A percentile compares a stretch with the other conserved stretches of the same genome.
phyloP scores from a whole-genome alignment of 2,113 vertebrate species.

The Nothobranchius furzeri region DNA sequence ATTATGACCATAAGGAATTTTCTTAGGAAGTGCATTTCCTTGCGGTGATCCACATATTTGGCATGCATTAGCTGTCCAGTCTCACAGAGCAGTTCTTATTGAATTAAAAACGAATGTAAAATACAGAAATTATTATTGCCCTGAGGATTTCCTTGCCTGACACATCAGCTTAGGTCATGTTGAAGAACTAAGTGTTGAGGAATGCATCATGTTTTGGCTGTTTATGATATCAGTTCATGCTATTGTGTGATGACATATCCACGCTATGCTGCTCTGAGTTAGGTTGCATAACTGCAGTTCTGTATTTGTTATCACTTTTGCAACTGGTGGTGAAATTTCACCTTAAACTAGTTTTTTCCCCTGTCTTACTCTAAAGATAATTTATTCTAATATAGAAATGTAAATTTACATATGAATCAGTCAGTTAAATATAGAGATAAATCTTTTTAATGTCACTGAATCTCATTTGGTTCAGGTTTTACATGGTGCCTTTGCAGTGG shows the following conservation, averaged over 20 bases:
- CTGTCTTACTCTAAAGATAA: too few species aligned
- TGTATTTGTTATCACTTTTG: too few species aligned
- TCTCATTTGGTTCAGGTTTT: too few species aligned
- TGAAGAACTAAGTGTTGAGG: conserved; percentile 59
- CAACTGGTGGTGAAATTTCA: too few species aligned
- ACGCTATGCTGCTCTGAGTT: conserved; percentile 30
- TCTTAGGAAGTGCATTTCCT: background rate
- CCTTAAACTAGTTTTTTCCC: too few species aligned
- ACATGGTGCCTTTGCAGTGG: too few species aligned
- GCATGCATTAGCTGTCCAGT: background rate
- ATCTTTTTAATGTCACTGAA: too few species aligned
- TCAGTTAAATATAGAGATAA: too few species aligned
- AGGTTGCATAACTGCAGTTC: background rate
- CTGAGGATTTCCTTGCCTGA: conserved; percentile 17
- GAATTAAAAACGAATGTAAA: conserved; percentile 3
- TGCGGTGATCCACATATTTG: conserved; percentile 7
- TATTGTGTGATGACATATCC: conserved; percentile 39
- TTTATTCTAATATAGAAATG: too few species aligned
- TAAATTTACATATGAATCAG: too few species aligned
- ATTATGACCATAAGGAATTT: background rate
- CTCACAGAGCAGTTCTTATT: background rate
- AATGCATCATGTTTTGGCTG: conserved; percentile 53
- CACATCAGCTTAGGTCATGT: conserved; percentile 51
- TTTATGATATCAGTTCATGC: conserved; percentile 28
- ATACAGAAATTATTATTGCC: conserved; percentile 30